Base-by-base conservation (phyloP, 2,888 invertebrate genomes). In the Eustalomyia histrio region DNA sequence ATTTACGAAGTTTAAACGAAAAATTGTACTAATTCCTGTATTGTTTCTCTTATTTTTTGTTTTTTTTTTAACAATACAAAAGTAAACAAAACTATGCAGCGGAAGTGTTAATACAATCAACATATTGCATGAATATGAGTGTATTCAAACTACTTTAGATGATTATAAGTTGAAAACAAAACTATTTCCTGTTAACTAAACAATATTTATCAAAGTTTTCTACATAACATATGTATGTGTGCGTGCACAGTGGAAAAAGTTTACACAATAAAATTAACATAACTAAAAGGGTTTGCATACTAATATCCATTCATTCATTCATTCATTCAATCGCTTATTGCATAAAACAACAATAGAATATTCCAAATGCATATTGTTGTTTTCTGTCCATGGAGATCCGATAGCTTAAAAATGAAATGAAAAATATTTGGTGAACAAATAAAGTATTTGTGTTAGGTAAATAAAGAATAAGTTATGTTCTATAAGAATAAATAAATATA, bases 201-300 rank as follows among this genome's bases (percentile, higher is more conserved):
- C 43, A 47, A 47, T 47, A 47, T n/a, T n/a, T 47, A n/a, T 47
- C 10, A 29, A 47, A 47, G 43, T 47, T 47, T 47, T 47, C 43
- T n/a, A 47, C 0, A n/a, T n/a, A 12, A n/a, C n/a, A n/a, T n/a
- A n/a, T n/a, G n/a, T 33, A 29, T 35, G 52, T 35, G 29, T 57
- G 24, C 43, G 53, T 39, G 0, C 58, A 14, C 7, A 16, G 68
- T 65, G 17, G 61, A 39, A 60, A 81, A 81, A 75, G 33, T 81
- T 78, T 71, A 63, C 72, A 69, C 74, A 81, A 81, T 81, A 67
- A 78, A 78, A 81, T 81, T 81, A 75, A 78, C 81, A 81, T 75
- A 78, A 81, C 43, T 47, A 47, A 47, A 47, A 47, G 14, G 4
- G 43, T n/a, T 47, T 47, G 5, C 43, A n/a, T 47, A 47, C 14